Evolutionary conservation across 2,113 vertebrate genomes (phyloP), one percentile per base, ranked within the genome.

Genomic region (Penelope pileata): DNA sequence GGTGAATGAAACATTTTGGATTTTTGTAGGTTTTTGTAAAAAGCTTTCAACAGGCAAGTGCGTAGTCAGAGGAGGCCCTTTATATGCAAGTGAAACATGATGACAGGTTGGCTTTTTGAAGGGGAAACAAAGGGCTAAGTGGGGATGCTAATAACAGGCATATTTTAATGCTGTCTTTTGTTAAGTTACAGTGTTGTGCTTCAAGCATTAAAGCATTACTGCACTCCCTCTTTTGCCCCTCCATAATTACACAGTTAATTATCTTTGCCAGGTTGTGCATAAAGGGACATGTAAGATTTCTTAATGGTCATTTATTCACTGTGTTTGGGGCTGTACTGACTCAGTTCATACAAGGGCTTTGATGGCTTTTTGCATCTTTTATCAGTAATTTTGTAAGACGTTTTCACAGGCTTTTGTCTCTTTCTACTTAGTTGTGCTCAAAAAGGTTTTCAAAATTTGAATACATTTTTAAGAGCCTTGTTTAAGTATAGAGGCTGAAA

Each of bases 231-330:
- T 90, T 94, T 96, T 91, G 78, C 89, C 53, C 66, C 94, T 32
- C 43, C 74, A 26, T 92, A 85, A 87, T 94, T 94, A 86, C 47
- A 80, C 58, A 73, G 74, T 91, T 94, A 84, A 92, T 96, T 96
- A 83, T 90, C 64, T 91, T 94, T 75, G 34, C 64, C 69, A 47
- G 68, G 60, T 90, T 94, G n/a, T 80, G 78, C 84, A 67, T 83
- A 92, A 85, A 95, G 70, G 74, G 63, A 80, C 74, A 85, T 69
- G 63, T 66, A 86, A 83, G 60, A 88, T 91, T 95, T 89, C 82
- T 77, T 95, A 91, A 91, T 76, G 94, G 77, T 91, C 84, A 85
- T 91, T 93, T 83, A 79, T 87, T 85, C 82, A 16, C 29, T 76
- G 53, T 81, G 27, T 72, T 92, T 82, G 66, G 50, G 58, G 48